phyloP scores from a whole-genome alignment of 2,888 invertebrate species.

The Dynastes tityus region DNA sequence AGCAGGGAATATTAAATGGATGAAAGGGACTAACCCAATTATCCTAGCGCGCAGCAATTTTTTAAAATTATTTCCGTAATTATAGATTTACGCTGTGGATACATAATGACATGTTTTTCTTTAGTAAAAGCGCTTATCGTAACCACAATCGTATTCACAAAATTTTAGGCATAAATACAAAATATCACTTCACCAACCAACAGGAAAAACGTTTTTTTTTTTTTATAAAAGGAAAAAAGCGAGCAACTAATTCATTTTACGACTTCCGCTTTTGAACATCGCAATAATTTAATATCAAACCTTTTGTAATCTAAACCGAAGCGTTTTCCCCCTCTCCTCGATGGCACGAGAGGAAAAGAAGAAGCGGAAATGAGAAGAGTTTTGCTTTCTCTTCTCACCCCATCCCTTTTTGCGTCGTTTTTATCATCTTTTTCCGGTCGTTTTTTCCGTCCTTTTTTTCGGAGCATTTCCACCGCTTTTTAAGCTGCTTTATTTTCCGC shows the following conservation, averaged over 20 bases:
- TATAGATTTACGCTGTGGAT: too few species aligned
- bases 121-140: too few species aligned
- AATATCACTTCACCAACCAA: too few species aligned
- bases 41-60: too few species aligned
- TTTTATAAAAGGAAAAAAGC: background rate
- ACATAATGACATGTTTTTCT: background rate
- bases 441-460: background rate
- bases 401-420: background rate
- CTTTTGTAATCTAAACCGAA: conserved; percentile 49
- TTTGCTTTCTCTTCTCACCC: too few species aligned
- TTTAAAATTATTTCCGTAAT: too few species aligned
- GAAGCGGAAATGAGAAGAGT: too few species aligned
- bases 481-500: background rate
- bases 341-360: background rate
- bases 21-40: too few species aligned
- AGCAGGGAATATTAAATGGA: too few species aligned
- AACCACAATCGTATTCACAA: too few species aligned
- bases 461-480: background rate
- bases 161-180: too few species aligned
- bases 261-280: conserved; percentile 40
- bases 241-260: conserved; percentile 34
- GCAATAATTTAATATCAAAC: conserved; percentile 47
- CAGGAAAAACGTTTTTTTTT: too few species aligned
- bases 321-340: background rate
- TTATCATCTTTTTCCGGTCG: background rate